Conservation (phyloP, 2,113 vertebrate species). For the Oncorhynchus tshawytscha region DNA sequence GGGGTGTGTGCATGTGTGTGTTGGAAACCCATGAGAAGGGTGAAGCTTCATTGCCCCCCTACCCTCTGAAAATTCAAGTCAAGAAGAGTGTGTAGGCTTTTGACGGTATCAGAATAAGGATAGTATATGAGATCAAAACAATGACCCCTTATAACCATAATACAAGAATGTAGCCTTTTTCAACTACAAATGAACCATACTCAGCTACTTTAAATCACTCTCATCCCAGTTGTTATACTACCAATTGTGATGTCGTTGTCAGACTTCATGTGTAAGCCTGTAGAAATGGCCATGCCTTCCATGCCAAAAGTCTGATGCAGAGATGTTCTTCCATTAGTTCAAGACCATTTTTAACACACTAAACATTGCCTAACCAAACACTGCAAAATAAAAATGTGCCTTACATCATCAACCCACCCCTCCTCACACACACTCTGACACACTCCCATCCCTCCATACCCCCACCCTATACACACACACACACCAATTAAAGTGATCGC, state of each 20-base stretch:
- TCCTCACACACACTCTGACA: slow-evolving; percentile 14
- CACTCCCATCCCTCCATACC: not conserved
- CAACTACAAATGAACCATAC: slow-evolving; percentile 18
- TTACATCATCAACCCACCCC: slow-evolving; percentile 31
- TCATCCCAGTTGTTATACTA: slow-evolving; percentile 65
- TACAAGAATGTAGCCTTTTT: slow-evolving; percentile 38
- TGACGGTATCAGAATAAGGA: slow-evolving; percentile 16
- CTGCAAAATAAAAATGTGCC: slow-evolving; percentile 28
- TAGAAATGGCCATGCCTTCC: slow-evolving; percentile 39
- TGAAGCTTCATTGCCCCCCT: slow-evolving; percentile 52
- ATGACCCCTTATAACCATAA: slow-evolving; percentile 35
- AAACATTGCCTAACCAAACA: slow-evolving; percentile 39
- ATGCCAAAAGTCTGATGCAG: slow-evolving; percentile 54
- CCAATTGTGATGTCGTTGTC: slow-evolving; percentile 54
- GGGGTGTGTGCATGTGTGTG: slow-evolving; percentile 42
- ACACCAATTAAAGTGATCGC: slow-evolving; percentile 62
- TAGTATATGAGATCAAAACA: slow-evolving; percentile 1
- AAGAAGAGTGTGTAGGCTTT: not conserved
- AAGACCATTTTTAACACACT: slow-evolving; percentile 32
- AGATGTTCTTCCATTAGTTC: slow-evolving; percentile 45
- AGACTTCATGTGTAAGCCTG: slow-evolving; percentile 55
- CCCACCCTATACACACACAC: not conserved
- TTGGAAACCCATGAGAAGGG: slow-evolving; percentile 40
- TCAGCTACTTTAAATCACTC: slow-evolving; percentile 56
- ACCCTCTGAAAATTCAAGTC: not conserved